Percentiles rank a stretch among this genome's conserved stretches.
Conservation (phyloP, 2,888 invertebrate species). For the Chloroclysta siterata region DNA sequence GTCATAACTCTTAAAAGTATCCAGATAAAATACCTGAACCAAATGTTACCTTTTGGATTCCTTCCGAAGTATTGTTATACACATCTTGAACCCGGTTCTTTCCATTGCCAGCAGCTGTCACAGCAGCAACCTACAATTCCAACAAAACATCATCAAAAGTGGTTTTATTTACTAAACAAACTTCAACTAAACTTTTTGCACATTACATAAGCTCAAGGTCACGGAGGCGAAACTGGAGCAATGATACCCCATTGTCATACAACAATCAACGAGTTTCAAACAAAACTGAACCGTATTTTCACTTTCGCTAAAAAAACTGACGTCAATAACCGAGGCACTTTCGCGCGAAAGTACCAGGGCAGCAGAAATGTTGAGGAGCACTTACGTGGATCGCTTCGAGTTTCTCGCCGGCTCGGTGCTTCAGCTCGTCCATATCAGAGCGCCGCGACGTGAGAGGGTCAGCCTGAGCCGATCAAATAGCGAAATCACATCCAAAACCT, state of each 20-base stretch:
- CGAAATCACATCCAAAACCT: slow-evolving; percentile 72
- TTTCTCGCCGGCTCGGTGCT: slow-evolving; percentile 77
- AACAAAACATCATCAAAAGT: slow-evolving; percentile 6
- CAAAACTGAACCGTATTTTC: slow-evolving; percentile 34
- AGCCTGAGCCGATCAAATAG: slow-evolving; percentile 60
- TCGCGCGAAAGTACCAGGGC: slow-evolving; percentile 64
- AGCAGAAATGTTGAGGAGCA: slow-evolving; percentile 52
- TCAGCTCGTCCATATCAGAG: slow-evolving; percentile 77
- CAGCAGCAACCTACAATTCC: slow-evolving; percentile 65
- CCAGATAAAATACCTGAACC: neutral
- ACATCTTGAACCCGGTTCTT: slow-evolving; percentile 66
- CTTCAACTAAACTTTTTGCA: slow-evolving; percentile 20
- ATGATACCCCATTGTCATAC: slow-evolving; percentile 55
- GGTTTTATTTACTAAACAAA: slow-evolving; percentile 17
- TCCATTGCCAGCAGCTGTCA: slow-evolving; percentile 68
- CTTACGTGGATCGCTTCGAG: slow-evolving; percentile 79
- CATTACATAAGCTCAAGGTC: slow-evolving; percentile 70
- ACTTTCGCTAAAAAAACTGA: slow-evolving; percentile 45
- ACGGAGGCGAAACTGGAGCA: slow-evolving; percentile 50
- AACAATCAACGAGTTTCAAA: slow-evolving; percentile 43
- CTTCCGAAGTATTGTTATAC: slow-evolving; percentile 62
- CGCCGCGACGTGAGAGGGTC: slow-evolving; percentile 57
- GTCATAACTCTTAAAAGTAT: too few relatives aligned
- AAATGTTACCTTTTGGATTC: slow-evolving; percentile 60
- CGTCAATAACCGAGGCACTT: slow-evolving; percentile 54